Evolutionary conservation across 2,888 invertebrate genomes (phyloP).

Genomic region (Congeria kusceri): DNA sequence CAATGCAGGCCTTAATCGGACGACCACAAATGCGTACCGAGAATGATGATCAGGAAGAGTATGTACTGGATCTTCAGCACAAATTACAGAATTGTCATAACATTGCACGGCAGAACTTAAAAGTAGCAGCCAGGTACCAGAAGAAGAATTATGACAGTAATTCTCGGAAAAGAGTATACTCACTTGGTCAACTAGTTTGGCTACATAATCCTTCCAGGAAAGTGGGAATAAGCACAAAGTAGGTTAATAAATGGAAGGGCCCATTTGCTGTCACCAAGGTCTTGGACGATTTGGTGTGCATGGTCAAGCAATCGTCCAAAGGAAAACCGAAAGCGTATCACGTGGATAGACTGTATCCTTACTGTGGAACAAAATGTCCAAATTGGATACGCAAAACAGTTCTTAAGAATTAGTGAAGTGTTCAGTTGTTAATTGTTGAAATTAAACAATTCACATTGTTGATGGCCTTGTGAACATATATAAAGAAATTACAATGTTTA

Average conservation of each 20-base stretch:
- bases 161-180: no score
- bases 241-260: conserved; percentile 41
- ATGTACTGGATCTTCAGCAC: conserved; percentile 22
- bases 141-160: conserved; percentile 17
- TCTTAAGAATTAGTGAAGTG: neutral
- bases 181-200: conserved; percentile 24
- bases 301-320: conserved; percentile 40
- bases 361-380: conserved; percentile 7
- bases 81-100: conserved; percentile 30
- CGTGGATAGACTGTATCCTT: conserved; percentile 36
- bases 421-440: no score
- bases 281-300: conserved; percentile 44
- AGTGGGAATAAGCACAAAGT: conserved; percentile 40
- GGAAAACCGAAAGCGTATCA: conserved; percentile 37
- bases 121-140: conserved; percentile 13
- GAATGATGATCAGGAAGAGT: neutral
- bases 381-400: neutral
- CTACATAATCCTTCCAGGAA: conserved; percentile 40
- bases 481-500: neutral
- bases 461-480: no score
- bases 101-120: conserved; percentile 19
- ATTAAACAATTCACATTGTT: no score
- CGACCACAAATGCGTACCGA: neutral
- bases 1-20: conserved; percentile 6
- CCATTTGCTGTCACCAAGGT: conserved; percentile 39